A percentile compares a stretch with the other conserved stretches of the same genome.
phyloP scores from a whole-genome alignment of 1,140 invertebrate species.

The Diuraphis noxia region DNA sequence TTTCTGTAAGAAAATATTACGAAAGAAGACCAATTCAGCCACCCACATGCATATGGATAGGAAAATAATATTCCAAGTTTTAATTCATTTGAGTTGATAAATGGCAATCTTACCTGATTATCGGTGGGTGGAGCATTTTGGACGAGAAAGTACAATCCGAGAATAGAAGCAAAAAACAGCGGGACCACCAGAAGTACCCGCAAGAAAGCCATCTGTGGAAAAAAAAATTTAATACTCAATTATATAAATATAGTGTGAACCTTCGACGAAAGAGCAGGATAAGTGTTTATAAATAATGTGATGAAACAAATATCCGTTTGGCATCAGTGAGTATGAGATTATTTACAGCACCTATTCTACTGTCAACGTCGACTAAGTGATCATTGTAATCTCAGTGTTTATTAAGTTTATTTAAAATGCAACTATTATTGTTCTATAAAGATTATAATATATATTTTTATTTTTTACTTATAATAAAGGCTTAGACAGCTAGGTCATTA shows the following conservation, averaged over 20 bases:
- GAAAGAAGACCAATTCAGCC: not conserved
- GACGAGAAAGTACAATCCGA: constrained; percentile 7
- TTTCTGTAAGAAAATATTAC: not conserved
- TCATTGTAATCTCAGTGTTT: not conserved
- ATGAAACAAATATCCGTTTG: not conserved
- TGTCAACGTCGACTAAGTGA: not conserved
- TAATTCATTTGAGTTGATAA: not conserved
- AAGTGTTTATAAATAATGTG: not conserved
- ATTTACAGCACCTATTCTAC: not conserved
- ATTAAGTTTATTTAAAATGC: not conserved
- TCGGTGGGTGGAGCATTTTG: constrained; percentile 15
- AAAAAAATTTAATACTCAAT: not conserved
- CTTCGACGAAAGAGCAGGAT: not conserved
- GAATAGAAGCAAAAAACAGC: not conserved
- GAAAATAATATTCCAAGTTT: not conserved
- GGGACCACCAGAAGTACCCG: not conserved
- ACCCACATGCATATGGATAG: too few species aligned
- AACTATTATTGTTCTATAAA: not conserved
- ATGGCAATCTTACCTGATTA: not conserved
- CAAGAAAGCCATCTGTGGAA: not conserved
- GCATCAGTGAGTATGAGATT: too few species aligned
- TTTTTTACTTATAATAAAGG: too few species aligned
- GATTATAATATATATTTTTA: too few species aligned
- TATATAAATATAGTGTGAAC: not conserved
- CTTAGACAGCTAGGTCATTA: too few species aligned